Percentiles rank a stretch among this genome's conserved stretches.
These are phyloP conservation scores for Enteromius treurensis DNA, from an alignment of 2,797 vertebrate genomes.

Conservation along the genomic window DNA sequence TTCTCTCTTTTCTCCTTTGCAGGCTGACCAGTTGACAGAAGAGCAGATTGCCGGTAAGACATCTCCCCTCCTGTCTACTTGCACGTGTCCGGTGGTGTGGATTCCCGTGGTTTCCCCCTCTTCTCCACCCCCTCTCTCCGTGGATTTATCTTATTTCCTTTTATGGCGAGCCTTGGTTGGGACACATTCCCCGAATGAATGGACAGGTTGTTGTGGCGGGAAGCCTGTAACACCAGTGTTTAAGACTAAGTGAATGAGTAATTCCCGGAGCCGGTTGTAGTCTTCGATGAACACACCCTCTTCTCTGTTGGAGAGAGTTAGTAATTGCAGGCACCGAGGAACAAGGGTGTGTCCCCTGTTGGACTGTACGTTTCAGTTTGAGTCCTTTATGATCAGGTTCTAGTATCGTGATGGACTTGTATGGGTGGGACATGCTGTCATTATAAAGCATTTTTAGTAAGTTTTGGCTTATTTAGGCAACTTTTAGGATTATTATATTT, in stretches of 20 bases:
- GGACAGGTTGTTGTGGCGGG: slow-evolving; percentile 64
- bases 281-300: slow-evolving; percentile 27
- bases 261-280: slow-evolving; percentile 49
- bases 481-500: not conserved
- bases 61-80: slow-evolving; percentile 58
- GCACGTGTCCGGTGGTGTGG: slow-evolving; percentile 67
- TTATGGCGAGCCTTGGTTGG: slow-evolving; percentile 75
- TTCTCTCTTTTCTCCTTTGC: slow-evolving; percentile 54
- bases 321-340: slow-evolving; percentile 32
- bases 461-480: not conserved
- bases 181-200: slow-evolving; percentile 74
- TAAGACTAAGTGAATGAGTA: slow-evolving; percentile 50
- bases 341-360: slow-evolving; percentile 56
- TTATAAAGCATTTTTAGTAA: not conserved
- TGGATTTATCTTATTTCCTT: slow-evolving; percentile 82
- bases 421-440: not conserved
- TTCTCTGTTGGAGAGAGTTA: slow-evolving; percentile 31
- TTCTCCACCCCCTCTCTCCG: slow-evolving; percentile 46
- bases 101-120: slow-evolving; percentile 57
- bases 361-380: not conserved
- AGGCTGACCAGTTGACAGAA: slow-evolving; percentile 99
- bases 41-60: slow-evolving; percentile 99
- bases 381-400: slow-evolving; percentile 3
- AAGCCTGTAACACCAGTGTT: slow-evolving; percentile 2
- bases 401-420: not conserved